phyloP scores from a whole-genome alignment of 2,797 vertebrate genomes.

The Poeciliopsis presidionis region DNA sequence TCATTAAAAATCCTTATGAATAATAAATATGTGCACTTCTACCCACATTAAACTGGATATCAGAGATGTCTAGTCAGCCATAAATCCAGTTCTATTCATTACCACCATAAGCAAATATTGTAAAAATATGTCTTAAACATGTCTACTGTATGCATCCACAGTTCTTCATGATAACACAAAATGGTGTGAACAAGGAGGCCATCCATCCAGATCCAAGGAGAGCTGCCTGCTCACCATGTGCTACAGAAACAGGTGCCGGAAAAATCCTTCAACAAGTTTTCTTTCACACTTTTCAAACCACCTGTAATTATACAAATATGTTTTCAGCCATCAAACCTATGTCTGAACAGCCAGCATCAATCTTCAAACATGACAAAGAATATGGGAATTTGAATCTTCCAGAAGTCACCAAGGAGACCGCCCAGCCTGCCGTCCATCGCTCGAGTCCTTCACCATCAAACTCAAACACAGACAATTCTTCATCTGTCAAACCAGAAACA shows the following conservation, averaged over 20 bases:
- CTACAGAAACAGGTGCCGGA: slow-evolving; percentile 75
- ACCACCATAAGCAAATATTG: not conserved
- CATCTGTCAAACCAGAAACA: slow-evolving; percentile 35
- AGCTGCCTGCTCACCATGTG: slow-evolving; percentile 68
- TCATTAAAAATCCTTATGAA: not conserved
- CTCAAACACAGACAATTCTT: slow-evolving; percentile 39
- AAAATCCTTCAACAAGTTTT: not conserved
- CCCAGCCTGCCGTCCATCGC: not conserved
- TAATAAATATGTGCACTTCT: not conserved
- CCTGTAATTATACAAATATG: not conserved
- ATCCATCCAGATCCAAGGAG: slow-evolving; percentile 65
- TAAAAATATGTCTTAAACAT: not conserved
- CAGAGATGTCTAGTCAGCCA: not conserved
- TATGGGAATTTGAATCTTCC: slow-evolving; percentile 54
- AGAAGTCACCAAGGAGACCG: slow-evolving; percentile 7
- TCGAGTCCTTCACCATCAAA: slow-evolving; percentile 34
- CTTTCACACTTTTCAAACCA: not conserved
- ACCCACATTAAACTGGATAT: not conserved
- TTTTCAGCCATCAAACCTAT: slow-evolving; percentile 56
- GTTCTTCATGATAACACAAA: slow-evolving; percentile 80
- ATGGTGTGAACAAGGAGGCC: slow-evolving; percentile 47
- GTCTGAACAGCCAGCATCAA: slow-evolving; percentile 45
- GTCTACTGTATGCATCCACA: slow-evolving; percentile 53
- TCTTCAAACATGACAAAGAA: slow-evolving; percentile 60
- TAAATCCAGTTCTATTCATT: not conserved